phyloP scores from a whole-genome alignment of 2,888 invertebrate species.

The Tipula unca region DNA sequence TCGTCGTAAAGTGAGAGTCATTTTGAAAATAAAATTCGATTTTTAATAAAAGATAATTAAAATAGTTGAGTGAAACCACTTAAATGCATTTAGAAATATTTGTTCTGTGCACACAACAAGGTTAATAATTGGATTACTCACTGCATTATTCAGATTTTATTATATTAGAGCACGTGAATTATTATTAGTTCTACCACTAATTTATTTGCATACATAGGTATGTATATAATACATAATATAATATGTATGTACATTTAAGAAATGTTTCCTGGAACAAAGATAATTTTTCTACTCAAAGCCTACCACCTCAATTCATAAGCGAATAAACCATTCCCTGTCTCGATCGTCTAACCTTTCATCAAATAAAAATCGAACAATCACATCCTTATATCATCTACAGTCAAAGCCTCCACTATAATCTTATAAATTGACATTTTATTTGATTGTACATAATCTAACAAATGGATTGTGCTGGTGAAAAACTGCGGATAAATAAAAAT shows the following conservation, averaged over 20 bases:
- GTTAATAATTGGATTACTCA: background rate
- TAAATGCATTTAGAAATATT: background rate
- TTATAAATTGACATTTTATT: background rate
- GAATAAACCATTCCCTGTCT: background rate
- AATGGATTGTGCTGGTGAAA: too few species aligned
- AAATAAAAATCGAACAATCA: background rate
- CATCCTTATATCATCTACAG: background rate
- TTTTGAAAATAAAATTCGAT: background rate
- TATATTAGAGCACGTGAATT: background rate
- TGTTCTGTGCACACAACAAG: background rate
- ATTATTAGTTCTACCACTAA: background rate
- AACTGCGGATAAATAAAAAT: too few species aligned
- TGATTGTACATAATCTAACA: background rate
- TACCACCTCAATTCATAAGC: background rate
- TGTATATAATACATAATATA: background rate
- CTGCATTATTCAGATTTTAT: background rate
- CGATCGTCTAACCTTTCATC: background rate
- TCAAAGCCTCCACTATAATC: too few species aligned
- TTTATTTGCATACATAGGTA: background rate
- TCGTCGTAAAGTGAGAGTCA: background rate
- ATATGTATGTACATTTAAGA: background rate
- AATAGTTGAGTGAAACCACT: background rate
- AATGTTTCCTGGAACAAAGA: background rate
- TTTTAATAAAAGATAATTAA: background rate
- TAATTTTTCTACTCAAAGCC: background rate